Base-by-base conservation (phyloP, 2,797 vertebrate species). In the Harpagifer antarcticus region DNA sequence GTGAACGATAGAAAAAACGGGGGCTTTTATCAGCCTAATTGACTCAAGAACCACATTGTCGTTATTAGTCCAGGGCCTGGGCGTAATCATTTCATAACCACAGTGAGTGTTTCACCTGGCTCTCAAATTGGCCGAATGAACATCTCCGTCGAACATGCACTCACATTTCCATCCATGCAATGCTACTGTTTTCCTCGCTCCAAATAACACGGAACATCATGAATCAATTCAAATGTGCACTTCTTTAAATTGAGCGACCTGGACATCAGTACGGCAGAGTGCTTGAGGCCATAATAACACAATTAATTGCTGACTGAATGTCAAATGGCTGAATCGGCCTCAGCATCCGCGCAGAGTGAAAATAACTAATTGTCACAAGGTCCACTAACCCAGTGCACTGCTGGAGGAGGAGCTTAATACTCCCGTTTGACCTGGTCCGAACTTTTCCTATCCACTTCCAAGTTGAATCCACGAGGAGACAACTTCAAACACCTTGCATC, bases 11-110 rank as follows among this genome's bases (percentile, higher is more conserved):
- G 33, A 8, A 8, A 37, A 37, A 8, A 7, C 33, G 33, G 8
- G 31, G 33, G 33, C 33, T 37, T 37, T 37, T 8, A 37, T 37
- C 33, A 37, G 33, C 33, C 33, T 37, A 37, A 37, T 87, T 88
- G 84, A 88, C 89, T 84, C 33, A 5, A 78, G 77, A n/a, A 57
- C 50, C 13, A 61, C 75, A 14, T 60, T 48, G 56, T 37, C n/a
- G 47, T 84, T 85, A 87, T 79, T 82, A 86, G 85, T 79, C 68
- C 65, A 45, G 8, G 0, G 66, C 20, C 77, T 57, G 77, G 48
- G 44, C 55, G 17, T 58, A 66, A 83, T 86, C 19, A 84, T 83
- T 87, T 81, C 84, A 86, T 82, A 81, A 87, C 85, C 70, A 84
- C 63, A 74, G 56, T 31, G 69, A 54, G 57, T 60, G 62, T 57